Base-by-base conservation (phyloP, 2,888 invertebrate genomes). In the Tenthredo mesomela region DNA sequence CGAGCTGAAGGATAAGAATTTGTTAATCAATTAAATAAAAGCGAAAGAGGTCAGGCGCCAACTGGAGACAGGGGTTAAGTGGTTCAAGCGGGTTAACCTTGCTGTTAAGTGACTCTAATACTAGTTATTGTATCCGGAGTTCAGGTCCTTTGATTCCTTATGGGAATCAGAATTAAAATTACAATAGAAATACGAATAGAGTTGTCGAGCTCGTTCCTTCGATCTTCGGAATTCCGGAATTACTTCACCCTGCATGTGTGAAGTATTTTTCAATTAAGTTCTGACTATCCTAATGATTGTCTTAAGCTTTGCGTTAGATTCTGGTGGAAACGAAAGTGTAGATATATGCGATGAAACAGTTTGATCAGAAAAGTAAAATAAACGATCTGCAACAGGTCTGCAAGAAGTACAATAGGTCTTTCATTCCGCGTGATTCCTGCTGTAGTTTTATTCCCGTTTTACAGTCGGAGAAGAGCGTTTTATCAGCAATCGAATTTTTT, bases 1-100 rank as follows among this genome's bases (percentile, higher is more conserved):
- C 98, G 85, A 99, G 95, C 96, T 97, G 93, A 87, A 84, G 82
- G 47, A 70, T 47, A 29, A 82, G 82, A 82, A 82, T 70, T 82
- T 67, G 65, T 82, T 82, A 70, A 67, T 82, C 82, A 70, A 82
- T 82, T 33, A 84, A 85, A 50, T 75, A 58, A 85, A 85, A 85
- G 71, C 43, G 82, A 84, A 82, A 82, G 54, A 77, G 80, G 67
- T 77, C 47, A 43, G 67, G 65, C 78, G 43, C 50, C 67, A 25
- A 67, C 77, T 54, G 67, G 33, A 77, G 25, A 43, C 65, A 61
- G 21, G 80, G 80, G 80, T 80, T 29, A 80, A 80, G 33, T 80
- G 80, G 80, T 80, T 80, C 80, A 80, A 80, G 21, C 80, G 21
- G 61, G 80, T 37, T 80, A 61, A 61, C 80, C 80, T 80, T 80